A percentile compares a stretch with the other conserved stretches of the same genome.
Evolutionary conservation across 2,113 vertebrate species (phyloP).

Genomic region (Nothocercus julius): DNA sequence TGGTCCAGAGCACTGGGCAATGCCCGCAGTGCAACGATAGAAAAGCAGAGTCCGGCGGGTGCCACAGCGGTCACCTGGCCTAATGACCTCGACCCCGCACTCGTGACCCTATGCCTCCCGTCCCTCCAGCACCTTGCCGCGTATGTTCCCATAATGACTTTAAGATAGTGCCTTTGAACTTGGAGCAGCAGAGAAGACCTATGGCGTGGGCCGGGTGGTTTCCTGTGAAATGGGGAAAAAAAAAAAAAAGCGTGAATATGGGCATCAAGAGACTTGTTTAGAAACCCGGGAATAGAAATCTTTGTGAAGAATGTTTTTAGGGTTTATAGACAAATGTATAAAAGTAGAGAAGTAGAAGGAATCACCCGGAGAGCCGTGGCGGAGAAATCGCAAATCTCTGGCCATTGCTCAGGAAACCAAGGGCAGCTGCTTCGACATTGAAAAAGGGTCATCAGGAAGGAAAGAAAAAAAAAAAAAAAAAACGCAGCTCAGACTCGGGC

Average conservation of each 20-base stretch:
- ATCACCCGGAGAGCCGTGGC: neutral
- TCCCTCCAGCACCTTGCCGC: neutral
- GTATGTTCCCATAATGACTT: neutral
- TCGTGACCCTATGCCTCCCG: neutral
- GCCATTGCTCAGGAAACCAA: neutral
- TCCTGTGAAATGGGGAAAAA: neutral
- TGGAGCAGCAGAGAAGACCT: neutral
- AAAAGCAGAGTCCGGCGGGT: neutral
- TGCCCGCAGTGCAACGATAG: neutral
- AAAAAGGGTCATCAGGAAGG: neutral
- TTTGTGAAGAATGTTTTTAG: neutral
- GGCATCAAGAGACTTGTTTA: neutral
- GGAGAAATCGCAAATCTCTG: neutral
- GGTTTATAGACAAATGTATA: neutral
- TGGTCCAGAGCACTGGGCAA: neutral
- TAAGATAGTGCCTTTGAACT: constrained; percentile 24
- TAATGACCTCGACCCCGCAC: neutral
- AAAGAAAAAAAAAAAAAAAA: no score
- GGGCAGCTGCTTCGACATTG: neutral
- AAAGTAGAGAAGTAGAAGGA: neutral
- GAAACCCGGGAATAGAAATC: neutral
- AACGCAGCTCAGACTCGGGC: neutral
- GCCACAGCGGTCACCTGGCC: neutral
- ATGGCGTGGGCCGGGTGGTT: neutral
- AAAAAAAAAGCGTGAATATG: neutral